Conservation (phyloP, 2,797 vertebrate species). For the Peromyscus nudipes region DNA sequence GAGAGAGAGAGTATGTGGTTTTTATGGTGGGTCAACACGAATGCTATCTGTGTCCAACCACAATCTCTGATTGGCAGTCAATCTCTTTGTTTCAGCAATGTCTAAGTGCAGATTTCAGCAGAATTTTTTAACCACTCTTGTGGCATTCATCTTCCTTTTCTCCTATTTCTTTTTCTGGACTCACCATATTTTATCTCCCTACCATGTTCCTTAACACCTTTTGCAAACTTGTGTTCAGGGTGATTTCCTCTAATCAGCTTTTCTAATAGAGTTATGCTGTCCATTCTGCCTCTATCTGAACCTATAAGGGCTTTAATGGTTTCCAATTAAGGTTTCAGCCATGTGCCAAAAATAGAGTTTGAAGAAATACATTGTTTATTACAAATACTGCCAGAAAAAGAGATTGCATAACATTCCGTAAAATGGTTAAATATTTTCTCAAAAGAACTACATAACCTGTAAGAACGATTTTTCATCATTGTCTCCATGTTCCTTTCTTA, state of each 20-base stretch:
- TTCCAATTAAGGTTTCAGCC: background rate
- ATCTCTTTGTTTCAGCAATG: background rate
- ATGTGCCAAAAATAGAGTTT: background rate
- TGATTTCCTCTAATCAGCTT: background rate
- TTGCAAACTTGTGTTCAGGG: background rate
- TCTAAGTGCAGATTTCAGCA: background rate
- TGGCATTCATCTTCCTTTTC: background rate
- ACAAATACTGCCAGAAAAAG: background rate
- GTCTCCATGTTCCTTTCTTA: background rate
- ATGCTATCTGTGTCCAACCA: background rate
- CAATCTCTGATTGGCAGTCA: no score
- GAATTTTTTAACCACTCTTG: accelerated
- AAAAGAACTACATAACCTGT: background rate
- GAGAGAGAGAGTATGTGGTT: background rate
- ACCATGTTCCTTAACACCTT: background rate
- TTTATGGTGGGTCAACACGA: background rate
- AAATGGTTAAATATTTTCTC: background rate
- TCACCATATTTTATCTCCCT: background rate
- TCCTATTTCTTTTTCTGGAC: background rate
- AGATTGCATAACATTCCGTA: background rate
- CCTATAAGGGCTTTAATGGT: background rate
- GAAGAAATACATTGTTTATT: background rate
- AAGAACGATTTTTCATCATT: background rate
- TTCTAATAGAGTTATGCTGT: background rate
- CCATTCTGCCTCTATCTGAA: background rate